Evolutionary conservation across 2,113 vertebrate species (phyloP).

Genomic region (Tyto alba): DNA sequence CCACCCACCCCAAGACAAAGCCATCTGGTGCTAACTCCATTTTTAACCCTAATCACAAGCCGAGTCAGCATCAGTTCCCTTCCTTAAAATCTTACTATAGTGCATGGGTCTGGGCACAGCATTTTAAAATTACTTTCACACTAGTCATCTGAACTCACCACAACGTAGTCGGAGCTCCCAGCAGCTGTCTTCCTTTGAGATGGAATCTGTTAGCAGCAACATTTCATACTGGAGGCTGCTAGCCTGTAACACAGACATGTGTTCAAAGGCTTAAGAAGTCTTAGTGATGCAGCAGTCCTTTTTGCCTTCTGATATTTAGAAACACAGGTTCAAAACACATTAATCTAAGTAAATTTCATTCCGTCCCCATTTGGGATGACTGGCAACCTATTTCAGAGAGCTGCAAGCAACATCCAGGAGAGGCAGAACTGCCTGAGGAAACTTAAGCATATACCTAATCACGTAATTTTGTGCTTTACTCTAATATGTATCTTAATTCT

Average conservation of each 20-base stretch:
- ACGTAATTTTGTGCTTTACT: background rate
- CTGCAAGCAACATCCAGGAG: background rate
- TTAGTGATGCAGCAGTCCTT: background rate
- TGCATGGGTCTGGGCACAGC: background rate
- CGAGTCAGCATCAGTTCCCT: background rate
- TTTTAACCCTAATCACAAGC: background rate
- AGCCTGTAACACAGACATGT: conserved; percentile 71
- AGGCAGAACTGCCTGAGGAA: background rate
- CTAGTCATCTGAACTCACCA: conserved; percentile 68
- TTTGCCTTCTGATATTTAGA: background rate
- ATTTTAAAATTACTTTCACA: background rate
- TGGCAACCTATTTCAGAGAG: background rate
- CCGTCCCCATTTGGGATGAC: background rate
- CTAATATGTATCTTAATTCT: background rate
- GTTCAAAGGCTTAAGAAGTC: background rate
- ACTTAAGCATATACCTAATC: background rate
- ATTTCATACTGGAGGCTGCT: conserved; percentile 98
- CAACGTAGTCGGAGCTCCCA: conserved; percentile 96
- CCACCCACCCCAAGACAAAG: background rate
- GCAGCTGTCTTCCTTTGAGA: conserved; percentile 96
- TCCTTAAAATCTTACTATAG: background rate
- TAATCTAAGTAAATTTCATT: background rate
- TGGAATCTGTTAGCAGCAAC: conserved; percentile 95
- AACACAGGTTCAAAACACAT: background rate
- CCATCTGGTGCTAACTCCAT: background rate